Evolutionary conservation across 1,140 invertebrate species (phyloP).

Genomic region (Habropoda laboriosa): DNA sequence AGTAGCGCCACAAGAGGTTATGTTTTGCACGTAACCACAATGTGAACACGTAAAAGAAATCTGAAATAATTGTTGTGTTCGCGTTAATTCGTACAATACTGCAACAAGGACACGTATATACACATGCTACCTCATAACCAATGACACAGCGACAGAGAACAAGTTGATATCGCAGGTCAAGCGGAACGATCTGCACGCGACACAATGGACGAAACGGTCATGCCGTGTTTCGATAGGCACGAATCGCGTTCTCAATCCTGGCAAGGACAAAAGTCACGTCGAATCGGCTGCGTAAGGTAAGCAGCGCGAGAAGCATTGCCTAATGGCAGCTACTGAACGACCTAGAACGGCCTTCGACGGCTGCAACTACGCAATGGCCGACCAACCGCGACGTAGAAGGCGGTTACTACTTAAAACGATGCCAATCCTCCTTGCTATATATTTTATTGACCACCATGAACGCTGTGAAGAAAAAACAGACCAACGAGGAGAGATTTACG

Average conservation of each 20-base stretch:
- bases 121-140: too few species aligned
- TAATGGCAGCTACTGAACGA: constrained; percentile 63
- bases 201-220: constrained; percentile 6
- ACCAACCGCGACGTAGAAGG: constrained; percentile 64
- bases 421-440: constrained; percentile 41
- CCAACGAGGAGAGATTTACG: constrained; percentile 8
- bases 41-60: too few species aligned
- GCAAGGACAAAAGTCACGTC: constrained; percentile 58
- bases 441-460: constrained; percentile 26
- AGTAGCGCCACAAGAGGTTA: too few species aligned
- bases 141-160: too few species aligned
- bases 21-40: too few species aligned
- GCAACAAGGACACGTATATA: too few species aligned
- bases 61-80: too few species aligned
- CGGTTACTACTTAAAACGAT: constrained; percentile 62
- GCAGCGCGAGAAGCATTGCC: constrained; percentile 59
- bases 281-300: constrained; percentile 62
- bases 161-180: neutral
- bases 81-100: too few species aligned
- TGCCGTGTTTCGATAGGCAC: neutral
- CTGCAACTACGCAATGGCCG: constrained; percentile 57
- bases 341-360: constrained; percentile 73
- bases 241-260: constrained; percentile 40
- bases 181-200: neutral
- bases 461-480: constrained; percentile 22